These are phyloP conservation scores for Pungitius pungitius DNA, from an alignment of 2,113 vertebrate genomes.

Conservation along the genomic window DNA sequence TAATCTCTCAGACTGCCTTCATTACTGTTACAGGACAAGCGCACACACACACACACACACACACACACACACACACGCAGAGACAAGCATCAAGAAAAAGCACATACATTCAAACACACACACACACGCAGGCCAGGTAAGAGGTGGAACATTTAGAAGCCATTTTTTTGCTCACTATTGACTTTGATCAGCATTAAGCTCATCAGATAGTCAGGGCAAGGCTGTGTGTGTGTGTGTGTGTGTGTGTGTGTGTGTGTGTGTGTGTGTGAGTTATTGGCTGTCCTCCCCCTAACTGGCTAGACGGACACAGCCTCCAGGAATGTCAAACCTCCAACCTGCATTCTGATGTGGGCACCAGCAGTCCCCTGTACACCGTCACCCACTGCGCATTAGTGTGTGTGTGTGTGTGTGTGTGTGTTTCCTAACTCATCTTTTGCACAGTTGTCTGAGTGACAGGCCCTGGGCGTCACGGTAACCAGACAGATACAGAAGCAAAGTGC, in stretches of 20 bases:
- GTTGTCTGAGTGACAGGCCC: constrained; percentile 58
- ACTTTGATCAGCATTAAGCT: constrained; percentile 75
- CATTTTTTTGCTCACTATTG: constrained; percentile 64
- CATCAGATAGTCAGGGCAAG: constrained; percentile 71
- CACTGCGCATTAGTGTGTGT: constrained; percentile 29
- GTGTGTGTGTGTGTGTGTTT: constrained; percentile 28
- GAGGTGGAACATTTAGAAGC: constrained; percentile 65
- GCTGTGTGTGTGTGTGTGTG: constrained; percentile 33
- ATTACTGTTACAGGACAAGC: constrained; percentile 72
- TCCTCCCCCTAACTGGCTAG: constrained; percentile 78
- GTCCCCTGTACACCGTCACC: constrained; percentile 61
- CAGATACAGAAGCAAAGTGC: constrained; percentile 51
- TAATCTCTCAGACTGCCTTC: constrained; percentile 78
- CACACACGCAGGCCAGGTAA: constrained; percentile 33
- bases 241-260: constrained; percentile 52
- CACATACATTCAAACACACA: constrained; percentile 45
- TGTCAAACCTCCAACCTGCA: constrained; percentile 82
- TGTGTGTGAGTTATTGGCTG: constrained; percentile 73
- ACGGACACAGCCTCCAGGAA: constrained; percentile 81
- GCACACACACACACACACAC: constrained; percentile 49
- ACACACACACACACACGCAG: constrained; percentile 25
- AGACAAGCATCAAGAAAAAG: constrained; percentile 69
- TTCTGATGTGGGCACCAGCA: constrained; percentile 78
- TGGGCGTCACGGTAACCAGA: constrained; percentile 41
- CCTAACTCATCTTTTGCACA: constrained; percentile 40